Percentiles rank a stretch among this genome's conserved stretches.
phyloP scores from a whole-genome alignment of 2,888 invertebrate species.

The Zonitis immaculata region DNA sequence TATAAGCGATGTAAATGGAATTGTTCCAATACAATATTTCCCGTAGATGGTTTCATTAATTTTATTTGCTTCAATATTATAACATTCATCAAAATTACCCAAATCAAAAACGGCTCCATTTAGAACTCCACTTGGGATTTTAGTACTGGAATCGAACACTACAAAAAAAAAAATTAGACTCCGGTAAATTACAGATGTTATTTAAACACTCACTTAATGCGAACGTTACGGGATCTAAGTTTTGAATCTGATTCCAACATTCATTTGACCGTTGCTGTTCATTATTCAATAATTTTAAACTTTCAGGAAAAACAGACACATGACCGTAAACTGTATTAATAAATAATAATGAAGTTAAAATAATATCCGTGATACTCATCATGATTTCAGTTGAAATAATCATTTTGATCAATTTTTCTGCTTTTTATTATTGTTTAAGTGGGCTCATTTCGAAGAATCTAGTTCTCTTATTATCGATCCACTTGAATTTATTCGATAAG shows the following conservation, averaged over 20 bases:
- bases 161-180: no score
- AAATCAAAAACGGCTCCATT: constrained; percentile 6
- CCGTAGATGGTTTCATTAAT: constrained; percentile 4
- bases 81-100: constrained; percentile 16
- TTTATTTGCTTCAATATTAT: neutral
- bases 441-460: no score
- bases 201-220: neutral
- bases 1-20: neutral
- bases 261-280: neutral
- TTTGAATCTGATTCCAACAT: neutral
- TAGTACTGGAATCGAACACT: constrained; percentile 11
- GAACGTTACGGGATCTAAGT: no score
- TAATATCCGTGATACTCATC: no score
- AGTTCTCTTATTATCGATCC: no score
- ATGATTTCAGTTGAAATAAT: no score
- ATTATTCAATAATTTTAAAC: neutral
- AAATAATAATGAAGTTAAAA: neutral
- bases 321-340: neutral
- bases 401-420: no score
- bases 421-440: no score
- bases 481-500: no score
- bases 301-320: neutral
- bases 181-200: neutral
- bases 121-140: constrained; percentile 9
- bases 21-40: constrained; percentile 12